Conservation (phyloP, 2,113 vertebrate genomes). For the Siniperca chuatsi region DNA sequence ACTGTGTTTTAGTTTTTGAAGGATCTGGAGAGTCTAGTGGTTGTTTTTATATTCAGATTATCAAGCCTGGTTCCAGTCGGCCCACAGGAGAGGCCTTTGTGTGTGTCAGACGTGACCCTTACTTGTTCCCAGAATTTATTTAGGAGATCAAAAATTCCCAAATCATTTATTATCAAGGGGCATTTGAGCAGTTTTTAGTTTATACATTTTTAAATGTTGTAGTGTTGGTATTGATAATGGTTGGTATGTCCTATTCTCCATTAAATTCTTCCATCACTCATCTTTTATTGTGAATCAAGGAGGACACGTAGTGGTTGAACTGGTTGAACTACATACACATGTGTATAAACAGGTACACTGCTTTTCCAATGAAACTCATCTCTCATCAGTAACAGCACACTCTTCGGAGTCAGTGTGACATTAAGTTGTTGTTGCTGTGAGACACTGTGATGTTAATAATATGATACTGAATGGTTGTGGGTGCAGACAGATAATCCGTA, state of each 20-base stretch:
- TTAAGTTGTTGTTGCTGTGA: neutral
- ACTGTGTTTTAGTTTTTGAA: too few relatives aligned
- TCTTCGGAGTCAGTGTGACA: neutral
- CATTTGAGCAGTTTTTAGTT: neutral
- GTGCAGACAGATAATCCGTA: neutral
- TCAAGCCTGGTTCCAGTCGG: neutral
- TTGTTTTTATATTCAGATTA: too few relatives aligned
- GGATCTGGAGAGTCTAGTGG: too few relatives aligned
- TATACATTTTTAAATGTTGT: too few relatives aligned
- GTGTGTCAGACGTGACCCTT: too few relatives aligned
- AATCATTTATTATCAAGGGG: too few relatives aligned
- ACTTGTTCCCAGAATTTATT: too few relatives aligned
- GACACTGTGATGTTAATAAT: neutral
- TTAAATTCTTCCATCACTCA: neutral
- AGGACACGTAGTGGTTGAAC: conserved; percentile 33
- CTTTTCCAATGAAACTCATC: neutral
- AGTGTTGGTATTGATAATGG: neutral
- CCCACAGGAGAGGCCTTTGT: neutral
- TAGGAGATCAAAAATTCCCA: too few relatives aligned
- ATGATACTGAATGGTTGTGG: neutral
- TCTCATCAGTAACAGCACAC: neutral
- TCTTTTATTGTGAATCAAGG: neutral
- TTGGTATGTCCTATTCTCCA: neutral
- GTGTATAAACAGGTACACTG: neutral
- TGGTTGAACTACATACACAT: conserved; percentile 2